Evolutionary conservation across 2,888 invertebrate genomes (phyloP).

Genomic region (Agrenia bidenticulata): DNA sequence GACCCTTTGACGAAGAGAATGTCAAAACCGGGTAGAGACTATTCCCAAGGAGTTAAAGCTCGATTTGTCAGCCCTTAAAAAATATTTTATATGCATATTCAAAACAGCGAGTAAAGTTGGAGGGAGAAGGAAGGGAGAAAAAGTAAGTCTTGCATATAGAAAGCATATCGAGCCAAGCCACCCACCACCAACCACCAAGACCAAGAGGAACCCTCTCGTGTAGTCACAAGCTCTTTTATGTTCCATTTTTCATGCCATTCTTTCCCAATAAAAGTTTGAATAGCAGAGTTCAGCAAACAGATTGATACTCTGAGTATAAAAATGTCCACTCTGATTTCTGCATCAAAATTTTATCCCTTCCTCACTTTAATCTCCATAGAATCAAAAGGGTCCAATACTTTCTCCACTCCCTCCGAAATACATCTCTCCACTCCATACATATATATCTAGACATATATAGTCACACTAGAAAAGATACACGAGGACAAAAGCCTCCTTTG

Average conservation of each 20-base stretch:
- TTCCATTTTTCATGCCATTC: conserved; percentile 3
- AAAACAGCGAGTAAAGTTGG: not conserved
- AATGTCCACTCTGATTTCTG: conserved; percentile 10
- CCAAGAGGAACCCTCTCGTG: not conserved
- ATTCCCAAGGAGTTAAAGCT: too few species aligned
- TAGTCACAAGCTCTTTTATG: not conserved
- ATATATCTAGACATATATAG: too few species aligned
- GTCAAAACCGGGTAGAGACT: too few species aligned
- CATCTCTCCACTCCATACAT: too few species aligned
- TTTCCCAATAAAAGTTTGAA: conserved; percentile 4
- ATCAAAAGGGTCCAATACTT: too few species aligned
- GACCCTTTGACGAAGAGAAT: too few species aligned
- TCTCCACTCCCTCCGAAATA: too few species aligned
- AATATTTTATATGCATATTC: conserved; percentile 9
- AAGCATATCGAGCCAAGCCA: not conserved
- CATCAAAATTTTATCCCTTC: not conserved
- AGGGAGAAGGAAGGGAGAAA: not conserved
- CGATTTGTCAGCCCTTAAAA: too few species aligned
- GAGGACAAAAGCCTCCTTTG: too few species aligned
- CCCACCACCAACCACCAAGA: not conserved
- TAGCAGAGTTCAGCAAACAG: not conserved
- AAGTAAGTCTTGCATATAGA: not conserved
- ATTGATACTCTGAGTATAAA: not conserved
- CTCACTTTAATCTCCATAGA: too few species aligned
- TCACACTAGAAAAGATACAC: too few species aligned